Percentiles rank a stretch among this genome's conserved stretches.
phyloP scores from a whole-genome alignment of 2,797 vertebrate genomes.

The Cynopterus sphinx region DNA sequence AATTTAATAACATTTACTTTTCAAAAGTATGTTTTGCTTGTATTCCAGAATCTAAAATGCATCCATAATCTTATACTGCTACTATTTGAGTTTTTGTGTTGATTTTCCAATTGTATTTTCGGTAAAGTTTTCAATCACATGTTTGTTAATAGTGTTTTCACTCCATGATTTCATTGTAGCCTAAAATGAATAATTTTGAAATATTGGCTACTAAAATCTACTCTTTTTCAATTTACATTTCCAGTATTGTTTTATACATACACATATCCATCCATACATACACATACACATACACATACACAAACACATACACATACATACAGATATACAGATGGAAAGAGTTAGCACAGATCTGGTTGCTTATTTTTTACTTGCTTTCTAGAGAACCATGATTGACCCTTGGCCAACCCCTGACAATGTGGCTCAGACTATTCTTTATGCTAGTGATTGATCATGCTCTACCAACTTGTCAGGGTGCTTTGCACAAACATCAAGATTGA shows the following conservation, averaged over 20 bases:
- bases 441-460: neutral
- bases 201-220: neutral
- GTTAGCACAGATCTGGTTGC: neutral
- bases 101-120: neutral
- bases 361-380: neutral
- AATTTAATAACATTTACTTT: neutral
- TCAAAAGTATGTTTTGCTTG: neutral
- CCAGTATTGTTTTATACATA: neutral
- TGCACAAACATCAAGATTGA: neutral
- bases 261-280: too few species aligned
- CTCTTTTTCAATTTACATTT: neutral
- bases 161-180: neutral
- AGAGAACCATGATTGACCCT: neutral
- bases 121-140: neutral
- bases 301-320: too few species aligned
- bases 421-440: neutral
- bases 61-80: neutral
- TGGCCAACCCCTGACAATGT: neutral
- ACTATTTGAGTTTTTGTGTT: slow-evolving; percentile 5
- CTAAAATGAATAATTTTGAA: slow-evolving; percentile 2
- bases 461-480: neutral
- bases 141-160: neutral
- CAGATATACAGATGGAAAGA: neutral
- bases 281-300: too few species aligned
- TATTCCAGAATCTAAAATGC: neutral